Evolutionary conservation across 2,888 invertebrate species (phyloP), one percentile per base, ranked within the genome.

Genomic region (Matsumyia berberina): DNA sequence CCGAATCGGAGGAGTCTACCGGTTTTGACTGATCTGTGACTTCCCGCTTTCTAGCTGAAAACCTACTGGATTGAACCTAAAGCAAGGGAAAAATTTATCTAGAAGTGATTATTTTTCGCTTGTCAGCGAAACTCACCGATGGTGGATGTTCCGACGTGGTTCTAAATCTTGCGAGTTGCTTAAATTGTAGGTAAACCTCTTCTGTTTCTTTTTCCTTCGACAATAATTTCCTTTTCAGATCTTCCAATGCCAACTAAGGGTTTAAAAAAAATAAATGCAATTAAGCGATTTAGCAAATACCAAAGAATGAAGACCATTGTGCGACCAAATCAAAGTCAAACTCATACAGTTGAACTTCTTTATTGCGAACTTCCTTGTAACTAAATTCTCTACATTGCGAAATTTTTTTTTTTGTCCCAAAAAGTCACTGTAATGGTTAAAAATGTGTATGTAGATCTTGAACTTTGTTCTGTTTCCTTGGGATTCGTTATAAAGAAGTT

Each of bases 1-100:
- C 85, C 2, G 80, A 80, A 60, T 85, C 85, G 1, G 74, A 64
- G 1, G 83, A 64, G 17, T 66, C 44, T 1, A 78, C 9, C 17
- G 66, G 62, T 39, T 64, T 73, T 5, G 82, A 78, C 33, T 72
- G 73, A 57, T 79, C 73, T 5, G 51, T 3, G 7, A 55, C 79
- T 11, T 3, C 1, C 11, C 35, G 60, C 57, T 72, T 66, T 49
- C 55, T 39, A 2, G 6, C 44, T 29, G 31, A 8, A 44, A 35
- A 64, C 2, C 31, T 77, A 4, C 17, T 49, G 5, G 66, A 58
- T 6, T 19, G 35, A 15, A 58, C 33, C 81, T 82, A 4, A 17
- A 17, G 17, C n/a, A n/a, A n/a, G n/a, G n/a, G n/a, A 2, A 0
- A 29, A 37, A 5, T 11, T 7, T 15, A 12, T 58, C 12, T 9